phyloP scores from a whole-genome alignment of 2,888 invertebrate genomes.

The Folsomia manolachei region DNA sequence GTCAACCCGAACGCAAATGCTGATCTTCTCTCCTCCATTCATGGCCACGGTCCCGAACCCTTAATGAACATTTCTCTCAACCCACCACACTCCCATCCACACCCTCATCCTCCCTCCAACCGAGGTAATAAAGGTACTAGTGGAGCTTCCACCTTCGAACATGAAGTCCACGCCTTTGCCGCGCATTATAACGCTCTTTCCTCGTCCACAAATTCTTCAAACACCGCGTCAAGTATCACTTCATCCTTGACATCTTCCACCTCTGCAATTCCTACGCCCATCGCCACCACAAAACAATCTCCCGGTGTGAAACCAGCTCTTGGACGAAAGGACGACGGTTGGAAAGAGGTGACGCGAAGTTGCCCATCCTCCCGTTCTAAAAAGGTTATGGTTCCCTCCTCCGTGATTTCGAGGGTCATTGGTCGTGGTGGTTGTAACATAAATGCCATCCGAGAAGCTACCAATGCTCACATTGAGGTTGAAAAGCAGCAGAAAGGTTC shows the following conservation, averaged over 20 bases:
- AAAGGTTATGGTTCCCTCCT: slow-evolving; percentile 89
- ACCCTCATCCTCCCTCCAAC: no score
- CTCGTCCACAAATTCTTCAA: not conserved
- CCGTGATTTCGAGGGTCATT: slow-evolving; percentile 94
- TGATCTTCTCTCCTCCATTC: not conserved
- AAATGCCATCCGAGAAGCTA: slow-evolving; percentile 93
- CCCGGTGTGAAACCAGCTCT: not conserved
- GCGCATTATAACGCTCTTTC: slow-evolving; percentile 15
- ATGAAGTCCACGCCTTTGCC: slow-evolving; percentile 14
- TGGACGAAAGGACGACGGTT: slow-evolving; percentile 76
- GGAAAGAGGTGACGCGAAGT: slow-evolving; percentile 77
- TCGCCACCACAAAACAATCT: not conserved
- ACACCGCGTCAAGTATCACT: slow-evolving; percentile 2
- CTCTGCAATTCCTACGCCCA: not conserved
- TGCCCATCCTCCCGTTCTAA: slow-evolving; percentile 59
- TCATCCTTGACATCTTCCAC: slow-evolving; percentile 16
- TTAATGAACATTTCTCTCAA: slow-evolving; percentile 48
- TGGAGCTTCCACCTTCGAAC: slow-evolving; percentile 23
- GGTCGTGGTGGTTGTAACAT: slow-evolving; percentile 94
- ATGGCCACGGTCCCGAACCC: slow-evolving; percentile 40
- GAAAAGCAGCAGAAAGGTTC: slow-evolving; percentile 90
- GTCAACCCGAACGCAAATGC: not conserved
- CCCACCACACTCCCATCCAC: slow-evolving; percentile 39
- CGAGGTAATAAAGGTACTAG: not conserved
- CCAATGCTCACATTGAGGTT: slow-evolving; percentile 96